phyloP scores from a whole-genome alignment of 64 coral and sea anemone species.

The Pachyseris speciosa region DNA sequence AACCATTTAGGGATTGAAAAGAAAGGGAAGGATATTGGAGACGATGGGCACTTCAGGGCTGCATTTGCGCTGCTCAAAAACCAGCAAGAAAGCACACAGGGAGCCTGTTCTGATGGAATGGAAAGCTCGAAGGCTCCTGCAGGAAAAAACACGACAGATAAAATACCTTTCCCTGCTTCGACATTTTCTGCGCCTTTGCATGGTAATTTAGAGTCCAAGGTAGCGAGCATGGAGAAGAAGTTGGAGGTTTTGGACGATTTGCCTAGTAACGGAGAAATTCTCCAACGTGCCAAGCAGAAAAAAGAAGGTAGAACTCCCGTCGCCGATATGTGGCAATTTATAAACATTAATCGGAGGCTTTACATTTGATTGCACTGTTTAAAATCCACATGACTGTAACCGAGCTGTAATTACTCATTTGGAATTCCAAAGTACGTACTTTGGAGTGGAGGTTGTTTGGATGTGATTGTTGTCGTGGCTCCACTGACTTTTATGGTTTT shows the following conservation, averaged over 20 bases:
- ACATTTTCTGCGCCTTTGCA: neutral
- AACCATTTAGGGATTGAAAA: constrained; percentile 91
- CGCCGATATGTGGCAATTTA: constrained; percentile 98
- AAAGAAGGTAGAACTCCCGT: constrained; percentile 83
- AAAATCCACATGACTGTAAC: neutral
- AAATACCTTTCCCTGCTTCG: neutral
- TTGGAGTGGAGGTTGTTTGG: too few relatives aligned
- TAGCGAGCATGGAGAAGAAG: constrained; percentile 79
- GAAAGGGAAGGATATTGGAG: constrained; percentile 73
- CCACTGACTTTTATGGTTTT: too few relatives aligned
- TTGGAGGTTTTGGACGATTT: constrained; percentile 90
- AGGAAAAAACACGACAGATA: neutral
- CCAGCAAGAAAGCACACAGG: constrained; percentile 7
- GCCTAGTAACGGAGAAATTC: constrained; percentile 83
- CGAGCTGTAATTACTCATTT: neutral
- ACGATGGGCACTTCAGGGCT: constrained; percentile 69
- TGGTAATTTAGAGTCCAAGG: constrained; percentile 86
- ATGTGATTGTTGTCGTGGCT: too few relatives aligned
- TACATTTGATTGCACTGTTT: neutral
- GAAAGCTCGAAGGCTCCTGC: neutral
- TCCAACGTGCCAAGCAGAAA: constrained; percentile 79
- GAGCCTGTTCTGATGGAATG: neutral
- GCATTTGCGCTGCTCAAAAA: constrained; percentile 71
- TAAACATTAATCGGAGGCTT: constrained; percentile 92
- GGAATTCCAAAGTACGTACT: neutral